phyloP scores from a whole-genome alignment of 2,888 invertebrate species.

The Taphrorychus bicolor region DNA sequence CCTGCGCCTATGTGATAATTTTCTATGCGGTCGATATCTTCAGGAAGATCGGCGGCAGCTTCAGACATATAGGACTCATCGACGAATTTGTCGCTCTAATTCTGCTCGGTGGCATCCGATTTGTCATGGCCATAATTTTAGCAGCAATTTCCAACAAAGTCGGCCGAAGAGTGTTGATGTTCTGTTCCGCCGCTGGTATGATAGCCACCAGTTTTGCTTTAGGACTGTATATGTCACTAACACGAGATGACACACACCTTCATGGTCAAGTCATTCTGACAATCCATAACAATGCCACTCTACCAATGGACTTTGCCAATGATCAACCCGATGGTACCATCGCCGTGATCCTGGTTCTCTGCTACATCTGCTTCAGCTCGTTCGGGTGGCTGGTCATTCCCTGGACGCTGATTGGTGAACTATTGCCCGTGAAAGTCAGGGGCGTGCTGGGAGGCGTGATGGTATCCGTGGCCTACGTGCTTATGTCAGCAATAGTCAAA shows the following conservation, averaged over 20 bases:
- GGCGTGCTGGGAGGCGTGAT: constrained; percentile 63
- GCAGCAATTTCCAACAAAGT: constrained; percentile 60
- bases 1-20: constrained; percentile 66
- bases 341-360: constrained; percentile 60
- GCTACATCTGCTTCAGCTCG: constrained; percentile 64
- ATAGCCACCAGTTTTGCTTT: constrained; percentile 59
- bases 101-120: constrained; percentile 62
- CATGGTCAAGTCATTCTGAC: not conserved
- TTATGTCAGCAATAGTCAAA: constrained; percentile 65
- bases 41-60: constrained; percentile 60
- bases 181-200: constrained; percentile 64
- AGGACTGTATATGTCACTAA: constrained; percentile 49
- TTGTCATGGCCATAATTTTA: constrained; percentile 63
- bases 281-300: not conserved
- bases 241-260: constrained; percentile 20
- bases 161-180: constrained; percentile 62
- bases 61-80: constrained; percentile 57
- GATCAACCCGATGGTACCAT: constrained; percentile 53
- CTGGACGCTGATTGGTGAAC: constrained; percentile 66
- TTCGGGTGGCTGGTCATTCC: constrained; percentile 66
- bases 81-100: constrained; percentile 61
- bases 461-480: constrained; percentile 62
- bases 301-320: constrained; percentile 39
- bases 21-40: constrained; percentile 67
- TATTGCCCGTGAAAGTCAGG: constrained; percentile 63